Percentiles rank a stretch among this genome's conserved stretches.
Conservation (phyloP, 2,888 invertebrate species). For the Eristalinus aeneus region DNA sequence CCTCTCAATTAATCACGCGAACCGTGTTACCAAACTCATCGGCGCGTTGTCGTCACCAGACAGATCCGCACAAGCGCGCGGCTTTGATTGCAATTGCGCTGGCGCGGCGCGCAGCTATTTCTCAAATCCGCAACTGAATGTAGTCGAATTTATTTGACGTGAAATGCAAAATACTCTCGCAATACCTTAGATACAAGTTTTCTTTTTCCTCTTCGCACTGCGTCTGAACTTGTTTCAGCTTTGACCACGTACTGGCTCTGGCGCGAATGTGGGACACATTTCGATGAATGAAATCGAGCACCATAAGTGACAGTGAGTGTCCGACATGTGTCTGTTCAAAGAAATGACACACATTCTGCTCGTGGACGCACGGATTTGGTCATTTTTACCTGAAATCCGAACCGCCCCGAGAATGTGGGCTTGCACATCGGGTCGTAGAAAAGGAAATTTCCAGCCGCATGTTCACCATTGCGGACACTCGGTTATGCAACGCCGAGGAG, state of each 20-base stretch:
- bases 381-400: conserved; percentile 30
- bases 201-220: background rate
- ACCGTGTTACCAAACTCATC: conserved; percentile 27
- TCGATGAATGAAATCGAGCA: conserved; percentile 51
- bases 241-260: background rate
- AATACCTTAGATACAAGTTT: conserved; percentile 22
- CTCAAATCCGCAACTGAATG: conserved; percentile 32
- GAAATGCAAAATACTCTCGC: conserved; percentile 40
- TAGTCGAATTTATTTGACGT: conserved; percentile 43
- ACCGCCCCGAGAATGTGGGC: conserved; percentile 1
- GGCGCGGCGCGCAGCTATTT: conserved; percentile 23
- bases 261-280: background rate
- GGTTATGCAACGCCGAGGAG: conserved; percentile 30
- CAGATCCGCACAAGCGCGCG: conserved; percentile 19
- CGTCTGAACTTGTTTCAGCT: background rate
- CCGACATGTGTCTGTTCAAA: conserved; percentile 11
- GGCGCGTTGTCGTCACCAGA: background rate
- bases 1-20: conserved; percentile 21
- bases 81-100: conserved; percentile 48
- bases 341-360: conserved; percentile 34
- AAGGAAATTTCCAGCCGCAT: conserved; percentile 42
- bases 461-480: conserved; percentile 10
- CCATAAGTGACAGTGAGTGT: conserved; percentile 17
- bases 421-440: background rate
- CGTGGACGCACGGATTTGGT: background rate